Evolutionary conservation across 2,888 invertebrate genomes (phyloP), one percentile per base, ranked within the genome.

Genomic region (Ypsolopha scabrella): DNA sequence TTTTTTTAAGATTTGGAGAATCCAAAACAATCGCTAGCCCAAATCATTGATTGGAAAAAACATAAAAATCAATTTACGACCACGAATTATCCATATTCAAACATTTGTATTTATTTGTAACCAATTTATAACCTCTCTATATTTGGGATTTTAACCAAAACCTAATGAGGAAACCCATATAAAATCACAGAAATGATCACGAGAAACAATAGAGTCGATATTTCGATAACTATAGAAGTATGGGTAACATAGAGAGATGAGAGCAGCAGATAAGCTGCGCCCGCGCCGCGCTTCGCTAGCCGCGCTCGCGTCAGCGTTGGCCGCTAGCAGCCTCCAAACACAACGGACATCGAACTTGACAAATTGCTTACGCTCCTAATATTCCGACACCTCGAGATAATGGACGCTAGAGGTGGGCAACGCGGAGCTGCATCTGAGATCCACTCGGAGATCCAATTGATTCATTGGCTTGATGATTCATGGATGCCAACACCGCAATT

Each of bases 311-410:
- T 11, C n/a, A 46, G 11, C 10, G 9, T 6, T 35, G 38, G 75
- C 80, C 79, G 79, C 76, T 11, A 6, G 46, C 48, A 34, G 52
- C 38, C 51, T 41, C 44, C 53, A 80, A 78, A 75, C 71, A 70
- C 70, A 74, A 76, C 75, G 73, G 72, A 75, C 72, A 79, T 74
- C 74, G 73, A 75, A 77, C 75, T 76, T 75, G 82, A 83, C 83
- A 85, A 83, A 83, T 85, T 80, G 79, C 81, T 82, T 79, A 76
- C 78, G 80, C 81, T 81, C 79, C 77, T 78, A 80, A 83, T 78
- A 78, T 74, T 74, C 72, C 74, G 78, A 81, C 82, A 80, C 81
- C 81, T 47, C 37, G 47, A 50, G 47, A 41, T 36, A 50, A 35
- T 35, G 49, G 36, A 47, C 34, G 38, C 50, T 45, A 36, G 43